phyloP scores from a whole-genome alignment of 2,113 vertebrate species.

The Pyxicephalus adspersus region DNA sequence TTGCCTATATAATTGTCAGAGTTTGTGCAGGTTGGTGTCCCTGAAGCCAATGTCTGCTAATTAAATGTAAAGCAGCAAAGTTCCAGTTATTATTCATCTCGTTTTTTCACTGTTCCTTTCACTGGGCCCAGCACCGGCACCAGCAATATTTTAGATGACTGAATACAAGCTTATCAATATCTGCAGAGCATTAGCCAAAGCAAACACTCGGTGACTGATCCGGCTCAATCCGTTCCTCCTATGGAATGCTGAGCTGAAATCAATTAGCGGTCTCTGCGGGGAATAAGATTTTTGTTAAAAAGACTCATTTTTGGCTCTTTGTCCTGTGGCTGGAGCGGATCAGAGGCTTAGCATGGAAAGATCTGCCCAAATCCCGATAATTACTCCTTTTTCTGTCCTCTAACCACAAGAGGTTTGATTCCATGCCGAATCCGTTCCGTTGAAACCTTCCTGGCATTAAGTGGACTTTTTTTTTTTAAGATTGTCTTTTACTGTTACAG shows the following conservation, averaged over 20 bases:
- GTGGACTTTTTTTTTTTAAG: neutral
- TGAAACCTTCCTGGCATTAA: neutral
- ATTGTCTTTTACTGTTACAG: neutral
- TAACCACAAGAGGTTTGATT: neutral
- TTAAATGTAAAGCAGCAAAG: constrained; percentile 11
- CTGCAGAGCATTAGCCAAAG: constrained; percentile 27
- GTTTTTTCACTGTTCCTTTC: constrained; percentile 44
- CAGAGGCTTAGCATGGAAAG: constrained; percentile 23
- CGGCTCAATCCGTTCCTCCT: constrained; percentile 12
- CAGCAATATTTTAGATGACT: neutral
- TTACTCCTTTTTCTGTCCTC: constrained; percentile 30
- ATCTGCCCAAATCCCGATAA: constrained; percentile 33
- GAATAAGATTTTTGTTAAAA: constrained; percentile 2
- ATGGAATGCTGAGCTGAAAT: constrained; percentile 25
- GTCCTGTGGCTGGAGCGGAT: constrained; percentile 25
- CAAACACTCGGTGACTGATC: accelerated
- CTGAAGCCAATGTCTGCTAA: neutral
- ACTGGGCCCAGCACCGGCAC: constrained; percentile 52
- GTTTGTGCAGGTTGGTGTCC: neutral
- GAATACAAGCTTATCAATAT: neutral
- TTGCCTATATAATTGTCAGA: too few relatives aligned
- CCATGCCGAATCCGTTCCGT: neutral
- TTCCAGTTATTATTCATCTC: constrained; percentile 1
- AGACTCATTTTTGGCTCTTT: constrained; percentile 46
- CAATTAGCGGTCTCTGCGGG: constrained; percentile 13